phyloP scores from a whole-genome alignment of 2,113 vertebrate genomes.

The Rhea pennata region DNA sequence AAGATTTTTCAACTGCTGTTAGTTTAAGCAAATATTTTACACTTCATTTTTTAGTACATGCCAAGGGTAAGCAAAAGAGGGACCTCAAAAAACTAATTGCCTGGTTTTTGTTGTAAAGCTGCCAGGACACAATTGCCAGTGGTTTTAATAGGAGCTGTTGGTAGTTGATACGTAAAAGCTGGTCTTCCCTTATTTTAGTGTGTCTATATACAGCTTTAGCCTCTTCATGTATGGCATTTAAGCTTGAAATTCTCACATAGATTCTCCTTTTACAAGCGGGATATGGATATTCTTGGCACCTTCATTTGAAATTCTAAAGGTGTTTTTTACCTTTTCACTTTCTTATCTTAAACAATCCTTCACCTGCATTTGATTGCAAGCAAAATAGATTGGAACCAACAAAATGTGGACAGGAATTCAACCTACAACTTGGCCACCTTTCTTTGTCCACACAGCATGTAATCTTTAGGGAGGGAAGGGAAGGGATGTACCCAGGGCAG shows the following conservation, averaged over 20 bases:
- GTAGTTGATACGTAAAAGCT: not conserved
- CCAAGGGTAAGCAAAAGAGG: not conserved
- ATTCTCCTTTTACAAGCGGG: not conserved
- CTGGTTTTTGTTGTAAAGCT: not conserved
- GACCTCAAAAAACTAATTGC: not conserved
- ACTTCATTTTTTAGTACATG: not conserved
- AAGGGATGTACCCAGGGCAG: not conserved
- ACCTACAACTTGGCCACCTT: not conserved
- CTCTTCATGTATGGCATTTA: not conserved
- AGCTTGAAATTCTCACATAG: not conserved
- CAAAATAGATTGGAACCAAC: not conserved
- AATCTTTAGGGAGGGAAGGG: not conserved
- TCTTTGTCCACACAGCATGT: not conserved
- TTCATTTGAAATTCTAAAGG: not conserved
- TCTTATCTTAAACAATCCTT: not conserved
- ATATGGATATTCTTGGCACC: not conserved
- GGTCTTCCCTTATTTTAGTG: not conserved
- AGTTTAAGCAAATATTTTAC: not conserved
- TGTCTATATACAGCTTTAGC: not conserved
- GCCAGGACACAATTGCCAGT: not conserved
- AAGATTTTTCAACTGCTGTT: not conserved
- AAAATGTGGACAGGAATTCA: not conserved
- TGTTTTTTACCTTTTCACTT: not conserved
- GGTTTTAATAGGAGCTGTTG: not conserved
- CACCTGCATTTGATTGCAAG: not conserved